Base-by-base conservation (phyloP, 2,888 invertebrate species). In the Labia minor region DNA sequence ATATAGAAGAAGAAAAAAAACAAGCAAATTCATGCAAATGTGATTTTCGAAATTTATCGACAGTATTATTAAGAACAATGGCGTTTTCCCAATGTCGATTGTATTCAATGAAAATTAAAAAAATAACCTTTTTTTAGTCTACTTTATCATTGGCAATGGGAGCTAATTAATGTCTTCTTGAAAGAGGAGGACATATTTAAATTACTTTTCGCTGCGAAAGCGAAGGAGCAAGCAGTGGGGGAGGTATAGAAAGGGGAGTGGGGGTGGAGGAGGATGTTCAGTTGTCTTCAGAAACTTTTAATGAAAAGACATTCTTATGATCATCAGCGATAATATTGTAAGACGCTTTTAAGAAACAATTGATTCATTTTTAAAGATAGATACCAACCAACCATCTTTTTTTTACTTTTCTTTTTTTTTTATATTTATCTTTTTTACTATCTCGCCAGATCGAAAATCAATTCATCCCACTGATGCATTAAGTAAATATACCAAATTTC, bases 21-120 rank as follows among this genome's bases (percentile, higher is more conserved):
- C 49, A 49, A 49, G 49, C 8, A 49, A 49, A 49, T 49, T 49
- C 49, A 49, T 49, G 49, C 49, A 49, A 49, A 49, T 49, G 49
- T 49, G 49, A 49, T 49, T 49, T 49, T 49, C 49, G 14, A 49
- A 49, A 49, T 49, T 49, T 49, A 49, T 49, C 16, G 49, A 49
- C 49, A 6, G 26, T 49, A 49, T n/a, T 49, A 8, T 49, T 49
- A 49, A 49, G 49, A 49, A 49, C 49, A 49, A 49, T 49, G n/a
- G 49, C n/a, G 16, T n/a, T 49, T 49, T 49, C 49, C 49, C 49
- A 49, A 49, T 49, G 49, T 11, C 49, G 49, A 49, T 49, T 49
- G 49, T 49, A 49, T 49, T 49, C 49, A 49, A 49, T n/a, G 49
- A 49, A 49, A 49, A 49, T 49, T 49, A 49, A 49, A 49, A n/a